Base-by-base conservation (phyloP, 2,113 vertebrate species). In the Dissostichus mawsoni region DNA sequence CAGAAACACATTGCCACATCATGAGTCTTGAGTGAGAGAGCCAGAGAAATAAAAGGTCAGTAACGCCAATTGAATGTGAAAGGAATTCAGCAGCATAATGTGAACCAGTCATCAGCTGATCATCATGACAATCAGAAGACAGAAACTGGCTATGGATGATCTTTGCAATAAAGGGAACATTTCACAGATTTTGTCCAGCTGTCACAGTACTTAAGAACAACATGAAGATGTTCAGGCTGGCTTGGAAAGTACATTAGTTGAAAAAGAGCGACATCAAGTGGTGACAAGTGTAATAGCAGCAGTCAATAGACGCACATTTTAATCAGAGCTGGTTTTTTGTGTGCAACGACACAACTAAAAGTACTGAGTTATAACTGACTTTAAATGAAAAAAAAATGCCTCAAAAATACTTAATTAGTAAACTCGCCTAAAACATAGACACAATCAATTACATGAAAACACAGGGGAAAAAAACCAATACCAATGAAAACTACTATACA, bases 191-290 rank as follows among this genome's bases (percentile, higher is more conserved):
- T 9, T 48, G 45, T 69, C 25, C 33, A 65, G 36, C 20, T 62
- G 64, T 62, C 52, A 20, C 3, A 61, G 36, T 25, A n/a, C 14
- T 66, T 18, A 74, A 51, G 4, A n/a, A 11, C 25, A 58, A 11
- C 17, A 11, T n/a, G 12, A 25, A 20, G 65, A 52, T 62, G 11
- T 17, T 65, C 5, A 64, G 16, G 1, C 52, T 10, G 13, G 14
- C 3, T 23, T n/a, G 17, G 36, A 13, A n/a, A 13, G n/a, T 0
- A 50, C 52, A 73, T 55, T 18, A 52, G 25, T 76, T 74, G 70
- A 47, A 75, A 58, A 4, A 68, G 5, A 84, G 66, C 17, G 57
- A 2, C 91, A 87, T 57, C 71, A 50, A 69, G 87, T 90, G 89
- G 89, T 72, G 29, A 76, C 4, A 56, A 4, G 12, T 41, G 8